Evolutionary conservation across 2,888 invertebrate species (phyloP).

Genomic region (Beris morrisii): DNA sequence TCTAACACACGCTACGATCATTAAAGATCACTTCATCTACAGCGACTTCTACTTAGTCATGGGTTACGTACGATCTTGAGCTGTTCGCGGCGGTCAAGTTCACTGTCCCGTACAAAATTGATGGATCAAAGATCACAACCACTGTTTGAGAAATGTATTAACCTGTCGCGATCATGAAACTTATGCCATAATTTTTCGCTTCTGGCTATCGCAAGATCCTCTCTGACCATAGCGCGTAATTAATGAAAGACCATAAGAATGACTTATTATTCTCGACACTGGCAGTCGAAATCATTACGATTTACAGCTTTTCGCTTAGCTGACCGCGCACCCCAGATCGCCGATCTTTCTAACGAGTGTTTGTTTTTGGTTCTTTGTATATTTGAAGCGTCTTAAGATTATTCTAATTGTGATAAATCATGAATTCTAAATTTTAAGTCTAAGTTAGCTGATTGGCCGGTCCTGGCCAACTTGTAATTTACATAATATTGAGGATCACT

Average conservation of each 20-base stretch:
- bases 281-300: slow-evolving; percentile 16
- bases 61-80: not conserved
- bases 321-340: slow-evolving; percentile 1
- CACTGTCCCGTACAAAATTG: slow-evolving; percentile 6
- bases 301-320: slow-evolving; percentile 20
- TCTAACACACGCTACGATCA: too few relatives aligned
- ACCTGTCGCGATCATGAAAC: not conserved
- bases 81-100: not conserved
- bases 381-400: too few relatives aligned
- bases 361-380: too few relatives aligned
- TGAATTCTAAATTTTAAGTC: too few relatives aligned
- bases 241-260: slow-evolving; percentile 17
- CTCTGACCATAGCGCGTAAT: slow-evolving; percentile 1
- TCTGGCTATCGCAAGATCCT: not conserved
- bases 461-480: too few relatives aligned
- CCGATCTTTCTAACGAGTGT: not conserved
- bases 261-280: slow-evolving; percentile 20
- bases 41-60: not conserved
- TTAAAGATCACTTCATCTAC: not conserved
- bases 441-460: too few relatives aligned
- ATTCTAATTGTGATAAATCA: too few relatives aligned
- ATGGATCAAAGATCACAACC: slow-evolving; percentile 8
- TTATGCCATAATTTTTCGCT: slow-evolving; percentile 3
- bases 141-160: slow-evolving; percentile 11
- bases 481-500: too few relatives aligned